Percentiles rank a stretch among this genome's conserved stretches.
These are phyloP conservation scores for Echinarachnius parma DNA, from an alignment of 53 echinoderm and acorn worm species.

Conservation along the genomic window DNA sequence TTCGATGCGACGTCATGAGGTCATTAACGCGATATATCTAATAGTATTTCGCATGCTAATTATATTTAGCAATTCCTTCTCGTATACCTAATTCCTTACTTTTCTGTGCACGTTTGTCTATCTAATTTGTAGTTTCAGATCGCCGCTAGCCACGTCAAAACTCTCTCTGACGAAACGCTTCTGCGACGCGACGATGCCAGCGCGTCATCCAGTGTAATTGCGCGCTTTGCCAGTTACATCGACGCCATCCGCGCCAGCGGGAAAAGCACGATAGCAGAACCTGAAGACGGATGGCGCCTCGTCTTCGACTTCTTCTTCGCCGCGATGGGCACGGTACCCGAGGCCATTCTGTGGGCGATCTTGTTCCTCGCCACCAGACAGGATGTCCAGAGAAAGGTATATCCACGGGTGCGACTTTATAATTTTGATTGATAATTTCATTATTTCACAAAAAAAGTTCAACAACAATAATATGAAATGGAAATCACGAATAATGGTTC, in stretches of 20 bases:
- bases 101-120: too few species aligned
- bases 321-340: not conserved
- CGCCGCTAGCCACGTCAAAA: not conserved
- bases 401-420: too few species aligned
- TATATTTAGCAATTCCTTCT: too few species aligned
- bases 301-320: slow-evolving; percentile 9
- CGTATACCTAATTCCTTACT: too few species aligned
- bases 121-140: not conserved
- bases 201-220: not conserved
- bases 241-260: not conserved
- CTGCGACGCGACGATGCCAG: too few species aligned
- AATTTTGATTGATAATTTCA: too few species aligned
- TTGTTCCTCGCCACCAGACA: not conserved
- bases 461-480: too few species aligned
- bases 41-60: too few species aligned
- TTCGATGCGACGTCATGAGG: too few species aligned
- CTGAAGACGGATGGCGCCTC: slow-evolving; percentile 11
- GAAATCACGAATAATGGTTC: too few species aligned
- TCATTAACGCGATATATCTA: too few species aligned
- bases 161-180: not conserved
- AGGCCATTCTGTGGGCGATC: not conserved
- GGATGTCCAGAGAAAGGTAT: slow-evolving; percentile 15
- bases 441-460: too few species aligned
- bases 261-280: not conserved
- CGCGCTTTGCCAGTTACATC: not conserved